Conservation (phyloP, 2,888 invertebrate genomes). For the Macrophya alboannulata region DNA sequence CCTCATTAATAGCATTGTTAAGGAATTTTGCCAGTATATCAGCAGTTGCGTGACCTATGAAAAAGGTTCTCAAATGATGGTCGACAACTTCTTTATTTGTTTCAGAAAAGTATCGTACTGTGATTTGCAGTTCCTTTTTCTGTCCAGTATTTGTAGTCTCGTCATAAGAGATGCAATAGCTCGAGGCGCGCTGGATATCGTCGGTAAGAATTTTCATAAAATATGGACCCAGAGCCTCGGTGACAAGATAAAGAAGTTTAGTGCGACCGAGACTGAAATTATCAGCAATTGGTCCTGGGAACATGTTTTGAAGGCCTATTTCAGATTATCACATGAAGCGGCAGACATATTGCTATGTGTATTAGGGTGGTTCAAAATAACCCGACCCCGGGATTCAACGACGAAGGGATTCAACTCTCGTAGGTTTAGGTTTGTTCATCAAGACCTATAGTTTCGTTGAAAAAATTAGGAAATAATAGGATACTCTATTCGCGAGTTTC, state of each 20-base stretch:
- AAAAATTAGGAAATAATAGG: too few species aligned
- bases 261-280: constrained; percentile 28
- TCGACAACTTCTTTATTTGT: constrained; percentile 34
- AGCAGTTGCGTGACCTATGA: too few species aligned
- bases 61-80: constrained; percentile 33
- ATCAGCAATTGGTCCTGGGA: constrained; percentile 15
- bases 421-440: too few species aligned
- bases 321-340: constrained; percentile 31
- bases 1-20: constrained; percentile 16
- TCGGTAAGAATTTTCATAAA: constrained; percentile 6
- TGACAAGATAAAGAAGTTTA: constrained; percentile 32
- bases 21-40: constrained; percentile 25
- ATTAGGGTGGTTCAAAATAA: too few species aligned
- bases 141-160: constrained; percentile 21
- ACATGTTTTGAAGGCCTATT: constrained; percentile 1
- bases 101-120: constrained; percentile 35
- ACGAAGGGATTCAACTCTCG: too few species aligned
- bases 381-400: too few species aligned
- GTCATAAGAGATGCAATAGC: constrained; percentile 16
- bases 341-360: too few species aligned
- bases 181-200: constrained; percentile 24
- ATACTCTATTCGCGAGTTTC: too few species aligned
- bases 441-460: too few species aligned
- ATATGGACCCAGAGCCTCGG: constrained; percentile 30
- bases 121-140: too few species aligned